Conservation (phyloP, 1,140 invertebrate species). For the Adelges cooleyi region DNA sequence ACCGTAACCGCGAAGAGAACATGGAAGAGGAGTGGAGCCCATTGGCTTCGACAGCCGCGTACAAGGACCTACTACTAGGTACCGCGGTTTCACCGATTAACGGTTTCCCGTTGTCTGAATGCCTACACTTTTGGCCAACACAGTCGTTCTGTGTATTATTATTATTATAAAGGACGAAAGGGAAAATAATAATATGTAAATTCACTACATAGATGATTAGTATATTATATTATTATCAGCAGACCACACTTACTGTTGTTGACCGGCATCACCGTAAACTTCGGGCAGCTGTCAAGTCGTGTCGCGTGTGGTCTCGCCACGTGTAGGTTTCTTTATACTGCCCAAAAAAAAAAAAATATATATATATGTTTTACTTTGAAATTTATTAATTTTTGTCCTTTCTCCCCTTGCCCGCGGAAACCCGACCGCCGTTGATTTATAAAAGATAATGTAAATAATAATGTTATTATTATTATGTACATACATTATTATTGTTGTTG, state of each 20-base stretch:
- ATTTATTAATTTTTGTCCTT: slow-evolving; percentile 21
- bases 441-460: not conserved
- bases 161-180: no score
- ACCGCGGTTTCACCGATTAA: no score
- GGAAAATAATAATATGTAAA: not conserved
- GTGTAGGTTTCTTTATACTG: not conserved
- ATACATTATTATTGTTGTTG: not conserved
- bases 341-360: not conserved
- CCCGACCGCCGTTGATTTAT: slow-evolving; percentile 10
- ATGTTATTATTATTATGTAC: not conserved
- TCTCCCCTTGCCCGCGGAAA: not conserved
- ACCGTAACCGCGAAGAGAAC: no score
- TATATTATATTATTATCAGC: not conserved
- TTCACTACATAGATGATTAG: not conserved
- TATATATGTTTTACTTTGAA: slow-evolving; percentile 13
- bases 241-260: slow-evolving; percentile 20
- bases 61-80: no score
- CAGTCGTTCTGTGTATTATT: no score
- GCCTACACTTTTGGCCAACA: no score
- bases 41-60: no score
- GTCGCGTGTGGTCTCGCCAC: slow-evolving; percentile 24
- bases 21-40: no score
- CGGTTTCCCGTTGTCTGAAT: no score
- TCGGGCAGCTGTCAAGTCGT: slow-evolving; percentile 16
- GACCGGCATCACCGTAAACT: slow-evolving; percentile 14